Base-by-base conservation (phyloP, 2,797 vertebrate species). In the Eupleurogrammus muticus region DNA sequence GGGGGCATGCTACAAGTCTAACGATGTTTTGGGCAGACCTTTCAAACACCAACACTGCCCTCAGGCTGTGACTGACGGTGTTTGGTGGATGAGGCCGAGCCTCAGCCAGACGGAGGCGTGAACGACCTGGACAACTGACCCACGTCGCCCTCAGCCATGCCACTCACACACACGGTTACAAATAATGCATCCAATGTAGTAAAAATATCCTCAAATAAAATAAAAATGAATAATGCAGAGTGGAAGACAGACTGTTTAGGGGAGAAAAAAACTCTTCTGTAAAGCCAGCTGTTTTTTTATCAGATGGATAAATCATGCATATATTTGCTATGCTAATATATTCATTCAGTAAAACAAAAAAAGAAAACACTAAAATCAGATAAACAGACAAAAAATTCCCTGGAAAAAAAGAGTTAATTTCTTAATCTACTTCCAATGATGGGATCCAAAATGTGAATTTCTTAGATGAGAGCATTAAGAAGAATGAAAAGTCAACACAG, bases 391-490 rank as follows among this genome's bases (percentile, higher is more conserved):
- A 70, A 83, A 74, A 73, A 51, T 17, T 66, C 14, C 53, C 68
- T 60, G 24, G 12, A 51, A 52, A 77, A 80, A 59, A 44, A 20
- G n/a, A 28, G 6, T 28, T 3, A 3, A 70, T 77, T 77, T 69
- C 53, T 66, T 73, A 73, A 79, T 19, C 47, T 44, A 34, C 34
- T 63, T 75, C 56, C 49, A n/a, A 7, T 72, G 79, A 70, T 14
- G 20, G 66, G 44, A 61, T 20, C 46, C 52, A 49, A 64, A 71
- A 64, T 73, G 73, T 67, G 52, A 65, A 47, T 80, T 59, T 64
- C 73, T 56, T 40, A 84, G 66, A 77, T 14, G 51, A 67, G 55
- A 62, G 34, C 56, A 65, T 73, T 55, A 81, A 56, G 67, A 12
- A 77, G 20, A 24, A 12, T 42, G 4, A 35, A 5, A 46, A 36